Evolutionary conservation across 2,888 invertebrate species (phyloP).

Genomic region (Habroteleia sp.): DNA sequence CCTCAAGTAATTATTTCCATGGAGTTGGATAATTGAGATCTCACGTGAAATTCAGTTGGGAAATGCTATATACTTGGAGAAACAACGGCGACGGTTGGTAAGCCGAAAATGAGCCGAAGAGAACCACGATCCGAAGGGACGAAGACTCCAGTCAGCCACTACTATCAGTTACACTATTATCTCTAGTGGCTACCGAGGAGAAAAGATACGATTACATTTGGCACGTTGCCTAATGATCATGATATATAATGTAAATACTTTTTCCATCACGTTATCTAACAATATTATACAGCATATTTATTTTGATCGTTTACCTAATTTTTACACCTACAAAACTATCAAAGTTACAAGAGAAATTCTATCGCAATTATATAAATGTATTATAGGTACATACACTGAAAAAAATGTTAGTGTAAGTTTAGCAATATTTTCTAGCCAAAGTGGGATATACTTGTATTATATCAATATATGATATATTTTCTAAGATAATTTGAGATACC

Average conservation of each 20-base stretch:
- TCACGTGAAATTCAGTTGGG: constrained; percentile 60
- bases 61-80: constrained; percentile 65
- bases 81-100: constrained; percentile 74
- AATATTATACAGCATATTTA: constrained; percentile 20
- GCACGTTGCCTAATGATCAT: constrained; percentile 60
- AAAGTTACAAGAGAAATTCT: no score
- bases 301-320: constrained; percentile 6
- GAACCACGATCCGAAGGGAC: constrained; percentile 69
- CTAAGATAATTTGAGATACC: no score
- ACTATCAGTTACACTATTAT: constrained; percentile 81
- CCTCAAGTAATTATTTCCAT: constrained; percentile 59
- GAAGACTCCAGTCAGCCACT: constrained; percentile 76
- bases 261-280: constrained; percentile 44
- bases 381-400: no score
- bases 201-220: constrained; percentile 68
- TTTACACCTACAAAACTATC: not conserved
- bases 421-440: no score
- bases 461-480: no score
- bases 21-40: constrained; percentile 61
- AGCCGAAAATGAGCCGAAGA: constrained; percentile 79
- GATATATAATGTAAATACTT: constrained; percentile 57
- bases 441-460: no score
- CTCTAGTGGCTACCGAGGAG: constrained; percentile 71
- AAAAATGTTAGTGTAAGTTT: no score
- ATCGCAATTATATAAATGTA: no score